These are phyloP conservation scores for Proteles cristata DNA, from an alignment of 2,113 vertebrate species.

Conservation along the genomic window DNA sequence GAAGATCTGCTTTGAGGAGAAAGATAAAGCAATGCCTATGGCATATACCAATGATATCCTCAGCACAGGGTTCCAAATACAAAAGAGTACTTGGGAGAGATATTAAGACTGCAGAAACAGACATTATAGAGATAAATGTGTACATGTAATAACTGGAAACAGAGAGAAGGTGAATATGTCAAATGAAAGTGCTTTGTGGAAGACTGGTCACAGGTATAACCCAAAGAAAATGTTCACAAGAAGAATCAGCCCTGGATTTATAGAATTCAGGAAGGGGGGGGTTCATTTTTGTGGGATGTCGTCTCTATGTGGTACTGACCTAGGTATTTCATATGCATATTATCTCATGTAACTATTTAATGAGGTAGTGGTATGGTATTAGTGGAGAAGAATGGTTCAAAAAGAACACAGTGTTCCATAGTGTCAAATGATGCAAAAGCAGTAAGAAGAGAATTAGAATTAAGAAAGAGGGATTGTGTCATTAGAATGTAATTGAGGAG, in stretches of 20 bases:
- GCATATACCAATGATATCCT: background rate
- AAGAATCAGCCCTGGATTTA: background rate
- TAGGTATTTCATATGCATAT: background rate
- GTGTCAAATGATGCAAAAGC: conserved; percentile 2
- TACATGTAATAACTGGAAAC: background rate
- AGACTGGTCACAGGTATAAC: background rate
- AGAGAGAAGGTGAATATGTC: background rate
- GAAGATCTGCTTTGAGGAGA: background rate
- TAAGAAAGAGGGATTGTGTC: background rate
- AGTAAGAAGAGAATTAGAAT: conserved; percentile 21
- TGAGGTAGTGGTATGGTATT: background rate
- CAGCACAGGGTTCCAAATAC: background rate
- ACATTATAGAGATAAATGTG: background rate
- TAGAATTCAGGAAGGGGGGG: background rate
- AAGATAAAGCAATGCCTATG: background rate
- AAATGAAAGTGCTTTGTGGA: background rate
- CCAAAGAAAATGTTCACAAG: background rate
- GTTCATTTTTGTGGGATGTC: background rate
- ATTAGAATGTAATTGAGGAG: background rate
- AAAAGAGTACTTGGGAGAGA: background rate
- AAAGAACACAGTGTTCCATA: background rate
- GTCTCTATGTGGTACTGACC: background rate
- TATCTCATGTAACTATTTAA: background rate
- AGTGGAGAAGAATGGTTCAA: background rate
- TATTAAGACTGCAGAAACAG: background rate